Conservation (phyloP, 2,888 invertebrate species). For the Leptarthrus brevirostris region DNA sequence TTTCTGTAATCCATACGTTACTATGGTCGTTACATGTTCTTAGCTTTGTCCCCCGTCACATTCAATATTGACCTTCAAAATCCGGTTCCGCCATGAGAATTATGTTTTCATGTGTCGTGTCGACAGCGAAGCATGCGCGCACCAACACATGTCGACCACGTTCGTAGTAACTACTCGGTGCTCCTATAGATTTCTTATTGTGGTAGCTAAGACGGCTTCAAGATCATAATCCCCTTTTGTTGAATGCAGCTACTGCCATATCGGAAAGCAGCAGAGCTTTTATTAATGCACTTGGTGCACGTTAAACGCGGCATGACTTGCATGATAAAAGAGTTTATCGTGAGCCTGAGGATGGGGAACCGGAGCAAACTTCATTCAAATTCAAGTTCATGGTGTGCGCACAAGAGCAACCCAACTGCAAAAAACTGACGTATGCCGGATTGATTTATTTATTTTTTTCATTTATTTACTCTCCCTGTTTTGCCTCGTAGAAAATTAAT, state of each 20-base stretch:
- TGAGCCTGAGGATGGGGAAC: background rate
- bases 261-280: background rate
- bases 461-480: too few species aligned
- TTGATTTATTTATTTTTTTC: too few species aligned
- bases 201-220: background rate
- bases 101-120: conserved; percentile 12
- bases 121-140: conserved; percentile 17
- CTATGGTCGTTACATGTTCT: background rate
- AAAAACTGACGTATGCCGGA: too few species aligned
- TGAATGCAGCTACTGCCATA: background rate
- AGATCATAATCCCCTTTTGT: background rate
- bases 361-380: conserved; percentile 13
- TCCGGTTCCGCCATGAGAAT: conserved; percentile 45
- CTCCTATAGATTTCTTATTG: too few species aligned
- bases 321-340: background rate
- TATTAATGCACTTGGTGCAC: conserved; percentile 11
- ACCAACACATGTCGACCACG: background rate
- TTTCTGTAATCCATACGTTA: conserved; percentile 6
- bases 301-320: background rate
- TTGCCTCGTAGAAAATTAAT: background rate
- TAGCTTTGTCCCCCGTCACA: conserved; percentile 12
- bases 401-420: background rate
- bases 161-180: too few species aligned
- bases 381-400: conserved; percentile 30
- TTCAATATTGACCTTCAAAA: conserved; percentile 42